Evolutionary conservation across 2,113 vertebrate species (phyloP).

Genomic region (Gymnogyps californianus): DNA sequence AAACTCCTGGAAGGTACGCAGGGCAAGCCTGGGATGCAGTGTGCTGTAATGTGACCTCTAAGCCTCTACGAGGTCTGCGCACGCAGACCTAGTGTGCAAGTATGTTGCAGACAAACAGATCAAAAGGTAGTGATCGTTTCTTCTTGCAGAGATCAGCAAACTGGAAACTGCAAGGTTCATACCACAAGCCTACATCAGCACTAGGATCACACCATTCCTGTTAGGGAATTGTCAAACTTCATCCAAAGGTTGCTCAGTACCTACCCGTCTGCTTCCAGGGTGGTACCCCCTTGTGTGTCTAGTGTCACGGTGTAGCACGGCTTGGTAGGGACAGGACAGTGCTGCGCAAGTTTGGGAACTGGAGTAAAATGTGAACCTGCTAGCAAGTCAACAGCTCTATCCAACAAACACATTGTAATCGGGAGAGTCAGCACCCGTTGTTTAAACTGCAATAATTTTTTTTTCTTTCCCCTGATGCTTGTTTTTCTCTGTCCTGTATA

Average conservation of each 20-base stretch:
- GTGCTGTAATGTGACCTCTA: not conserved
- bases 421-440: not conserved
- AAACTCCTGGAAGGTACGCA: fast-evolving
- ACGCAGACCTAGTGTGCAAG: not conserved
- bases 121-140: not conserved
- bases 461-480: not conserved
- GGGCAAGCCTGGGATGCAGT: not conserved
- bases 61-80: not conserved
- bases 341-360: not conserved
- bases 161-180: not conserved
- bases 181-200: not conserved
- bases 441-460: not conserved
- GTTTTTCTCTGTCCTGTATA: not conserved
- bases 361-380: not conserved
- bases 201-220: not conserved
- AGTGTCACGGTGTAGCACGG: not conserved
- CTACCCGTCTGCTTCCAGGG: not conserved
- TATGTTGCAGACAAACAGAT: not conserved
- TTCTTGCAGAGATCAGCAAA: not conserved
- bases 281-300: not conserved
- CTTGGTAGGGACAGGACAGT: not conserved
- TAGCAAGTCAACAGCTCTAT: not conserved
- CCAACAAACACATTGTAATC: not conserved
- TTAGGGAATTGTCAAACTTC: not conserved
- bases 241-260: not conserved